Base-by-base conservation (phyloP, 2,888 invertebrate species). In the Pachymerium ferrugineum region DNA sequence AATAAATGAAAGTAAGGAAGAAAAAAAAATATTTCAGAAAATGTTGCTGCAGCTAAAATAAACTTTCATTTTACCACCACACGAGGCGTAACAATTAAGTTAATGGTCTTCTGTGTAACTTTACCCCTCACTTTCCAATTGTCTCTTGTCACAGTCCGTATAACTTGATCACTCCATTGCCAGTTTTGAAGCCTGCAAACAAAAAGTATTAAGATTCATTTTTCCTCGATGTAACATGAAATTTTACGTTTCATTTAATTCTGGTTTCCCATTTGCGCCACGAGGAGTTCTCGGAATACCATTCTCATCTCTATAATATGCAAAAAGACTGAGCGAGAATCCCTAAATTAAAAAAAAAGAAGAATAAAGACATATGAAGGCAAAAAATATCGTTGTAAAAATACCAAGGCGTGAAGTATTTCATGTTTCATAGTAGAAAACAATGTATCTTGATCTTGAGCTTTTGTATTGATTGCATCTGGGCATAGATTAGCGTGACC, bases 401-500 rank as follows among this genome's bases (percentile, higher is more conserved):
- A 67, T 77, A 84, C 84, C 70, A 99, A 85, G 0, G 99, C 98
- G 83, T 99, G 99, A 0, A 98, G 85, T 82, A 99, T 97, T 83
- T 99, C 99, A 82, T 99, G 99, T 81, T 98, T 98, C 14, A 99
- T 96, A 0, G 97, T 98, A 0, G 97, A 96, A 78, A 97, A 85
- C 1, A 96, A 86, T 0, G 93, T 94, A 78, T 93, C 94, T 78
- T 96, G 85, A 81, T 98, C 97, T 78, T 96, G 91, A 69, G 90
- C 89, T 80, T 93, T 93, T 19, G 93, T 94, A 76, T 93, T 94
- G 77, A 99, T 90, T 79, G 94, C 94, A 22, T 91, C 89, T 0
- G 99, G 99, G 79, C 99, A 99, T 78, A 99, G 89, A 85, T 99
- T 99, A 0, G 98, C 97, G 85, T 99, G 97, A 0, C 99, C 99